Evolutionary conservation across 92 coral and sea anemone genomes (phyloP).

Genomic region (Zoanthus gigantus): DNA sequence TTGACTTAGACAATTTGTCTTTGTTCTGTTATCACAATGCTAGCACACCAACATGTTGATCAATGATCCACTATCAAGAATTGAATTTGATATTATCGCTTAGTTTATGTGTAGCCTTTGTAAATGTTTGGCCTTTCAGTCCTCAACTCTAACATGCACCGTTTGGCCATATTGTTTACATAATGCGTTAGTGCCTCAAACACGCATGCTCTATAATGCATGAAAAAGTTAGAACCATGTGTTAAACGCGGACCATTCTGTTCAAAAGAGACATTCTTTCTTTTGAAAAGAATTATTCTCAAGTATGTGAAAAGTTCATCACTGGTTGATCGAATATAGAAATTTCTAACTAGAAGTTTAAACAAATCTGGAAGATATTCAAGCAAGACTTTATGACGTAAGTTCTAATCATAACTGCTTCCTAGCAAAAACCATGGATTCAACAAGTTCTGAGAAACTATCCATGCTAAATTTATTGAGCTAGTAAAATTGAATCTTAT

Average conservation of each 20-base stretch:
- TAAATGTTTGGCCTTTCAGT: conserved; percentile 23
- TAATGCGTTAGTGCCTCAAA: not conserved
- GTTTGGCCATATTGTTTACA: conserved; percentile 12
- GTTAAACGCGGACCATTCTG: not conserved
- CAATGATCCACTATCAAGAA: conserved; percentile 27
- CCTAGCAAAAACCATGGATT: conserved; percentile 85
- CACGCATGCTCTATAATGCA: conserved; percentile 31
- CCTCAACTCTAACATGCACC: not conserved
- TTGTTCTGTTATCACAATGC: conserved; percentile 26
- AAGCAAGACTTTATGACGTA: conserved; percentile 9
- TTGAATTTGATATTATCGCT: conserved; percentile 42
- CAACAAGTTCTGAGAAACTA: conserved; percentile 22
- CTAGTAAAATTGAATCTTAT: conserved; percentile 1
- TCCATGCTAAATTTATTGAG: conserved; percentile 35
- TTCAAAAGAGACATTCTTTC: conserved; percentile 9
- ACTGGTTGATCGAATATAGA: conserved; percentile 13
- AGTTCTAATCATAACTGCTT: conserved; percentile 57
- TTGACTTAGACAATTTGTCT: conserved; percentile 1
- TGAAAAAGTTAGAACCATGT: conserved; percentile 10
- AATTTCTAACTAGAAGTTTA: not conserved
- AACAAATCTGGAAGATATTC: conserved; percentile 21
- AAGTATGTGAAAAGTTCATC: conserved; percentile 57
- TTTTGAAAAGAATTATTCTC: conserved; percentile 18
- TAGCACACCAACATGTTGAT: conserved; percentile 19
- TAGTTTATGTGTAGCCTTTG: conserved; percentile 25